A percentile compares a stretch with the other conserved stretches of the same genome.
These are phyloP conservation scores for Leptinotarsa tumamoca DNA, from an alignment of 2,888 invertebrate genomes.

Conservation along the genomic window DNA sequence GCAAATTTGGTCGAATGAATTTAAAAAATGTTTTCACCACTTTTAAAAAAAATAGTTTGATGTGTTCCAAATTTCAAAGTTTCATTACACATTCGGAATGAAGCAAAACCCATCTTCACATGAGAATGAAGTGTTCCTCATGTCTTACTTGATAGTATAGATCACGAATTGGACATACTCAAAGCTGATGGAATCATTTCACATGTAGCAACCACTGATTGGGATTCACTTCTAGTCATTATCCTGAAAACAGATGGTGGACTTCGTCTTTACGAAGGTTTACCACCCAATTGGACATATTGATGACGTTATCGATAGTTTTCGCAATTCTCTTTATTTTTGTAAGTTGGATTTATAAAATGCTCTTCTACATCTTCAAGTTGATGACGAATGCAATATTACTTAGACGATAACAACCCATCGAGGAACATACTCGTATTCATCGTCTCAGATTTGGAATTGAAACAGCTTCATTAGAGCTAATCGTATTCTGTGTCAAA, in stretches of 20 bases:
- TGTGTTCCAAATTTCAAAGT: not conserved
- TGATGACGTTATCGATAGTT: conserved; percentile 49
- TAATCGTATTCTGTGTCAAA: conserved; percentile 47
- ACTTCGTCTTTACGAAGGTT: conserved; percentile 37
- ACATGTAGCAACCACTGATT: conserved; percentile 39
- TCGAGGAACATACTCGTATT: not conserved
- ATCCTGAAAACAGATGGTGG: conserved; percentile 40
- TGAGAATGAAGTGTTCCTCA: not conserved
- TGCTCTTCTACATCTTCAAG: conserved; percentile 49
- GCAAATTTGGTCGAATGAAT: not conserved
- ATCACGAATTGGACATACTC: not conserved
- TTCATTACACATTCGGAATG: not conserved
- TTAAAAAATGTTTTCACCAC: not conserved
- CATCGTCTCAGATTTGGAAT: conserved; percentile 48
- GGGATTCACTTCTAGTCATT: conserved; percentile 35
- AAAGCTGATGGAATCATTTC: conserved; percentile 10
- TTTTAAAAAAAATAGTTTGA: not conserved
- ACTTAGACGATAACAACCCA: conserved; percentile 50
- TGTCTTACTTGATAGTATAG: not conserved
- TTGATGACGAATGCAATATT: conserved; percentile 40
- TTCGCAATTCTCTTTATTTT: conserved; percentile 48
- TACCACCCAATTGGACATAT: conserved; percentile 33
- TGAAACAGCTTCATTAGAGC: conserved; percentile 47
- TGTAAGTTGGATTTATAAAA: conserved; percentile 53
- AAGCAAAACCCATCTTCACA: no score